Evolutionary conservation across 1,140 invertebrate species (phyloP).

Genomic region (Drosophila kurseongensis): DNA sequence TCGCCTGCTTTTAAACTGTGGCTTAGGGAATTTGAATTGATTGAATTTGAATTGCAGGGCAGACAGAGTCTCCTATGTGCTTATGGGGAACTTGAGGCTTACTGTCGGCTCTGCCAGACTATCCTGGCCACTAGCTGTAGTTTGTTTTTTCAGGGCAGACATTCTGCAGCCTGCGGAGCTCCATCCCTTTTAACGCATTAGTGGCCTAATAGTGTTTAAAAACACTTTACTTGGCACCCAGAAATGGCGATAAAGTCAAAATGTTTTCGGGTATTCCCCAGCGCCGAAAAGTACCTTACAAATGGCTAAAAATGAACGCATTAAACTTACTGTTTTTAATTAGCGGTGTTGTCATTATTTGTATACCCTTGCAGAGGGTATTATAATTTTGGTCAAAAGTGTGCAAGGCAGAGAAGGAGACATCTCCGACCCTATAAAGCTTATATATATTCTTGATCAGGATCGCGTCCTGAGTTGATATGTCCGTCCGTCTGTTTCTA

Average conservation of each 20-base stretch:
- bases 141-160: background rate
- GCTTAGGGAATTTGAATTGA: constrained; percentile 72
- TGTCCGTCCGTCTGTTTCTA: too few species aligned
- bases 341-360: too few species aligned
- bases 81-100: constrained; percentile 50
- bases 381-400: too few species aligned
- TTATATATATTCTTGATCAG: too few species aligned
- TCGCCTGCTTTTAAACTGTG: constrained; percentile 41
- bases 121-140: constrained; percentile 4
- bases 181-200: background rate
- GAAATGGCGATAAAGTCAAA: background rate
- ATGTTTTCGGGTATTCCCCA: too few species aligned
- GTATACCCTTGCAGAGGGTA: too few species aligned
- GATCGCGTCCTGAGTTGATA: too few species aligned
- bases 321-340: too few species aligned
- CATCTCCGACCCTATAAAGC: too few species aligned
- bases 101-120: constrained; percentile 1
- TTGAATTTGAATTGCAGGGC: constrained; percentile 72
- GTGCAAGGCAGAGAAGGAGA: too few species aligned
- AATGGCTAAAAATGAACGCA: too few species aligned
- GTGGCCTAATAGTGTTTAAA: background rate
- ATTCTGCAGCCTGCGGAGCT: background rate
- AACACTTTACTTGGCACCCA: background rate
- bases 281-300: too few species aligned
- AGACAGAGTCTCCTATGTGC: constrained; percentile 39